Evolutionary conservation across 2,888 invertebrate genomes (phyloP).

Genomic region (Cephus sareptanus): DNA sequence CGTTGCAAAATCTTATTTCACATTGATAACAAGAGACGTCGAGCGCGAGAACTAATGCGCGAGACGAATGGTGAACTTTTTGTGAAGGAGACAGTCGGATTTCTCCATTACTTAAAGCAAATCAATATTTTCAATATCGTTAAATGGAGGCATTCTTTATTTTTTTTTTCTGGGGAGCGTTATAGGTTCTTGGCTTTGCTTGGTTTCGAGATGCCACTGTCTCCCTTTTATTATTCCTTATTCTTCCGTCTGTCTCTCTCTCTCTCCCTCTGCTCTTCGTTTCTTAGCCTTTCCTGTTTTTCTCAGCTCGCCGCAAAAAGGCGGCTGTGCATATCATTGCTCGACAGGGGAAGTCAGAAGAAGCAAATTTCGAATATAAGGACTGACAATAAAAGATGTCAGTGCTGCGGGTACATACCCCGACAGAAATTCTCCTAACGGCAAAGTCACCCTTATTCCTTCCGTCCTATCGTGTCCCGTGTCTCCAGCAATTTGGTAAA

Average conservation of each 20-base stretch:
- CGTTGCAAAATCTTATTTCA: not conserved
- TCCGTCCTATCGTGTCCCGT: not conserved
- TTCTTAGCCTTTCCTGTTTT: constrained; percentile 2
- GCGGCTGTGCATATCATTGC: constrained; percentile 30
- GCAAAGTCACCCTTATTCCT: constrained; percentile 13
- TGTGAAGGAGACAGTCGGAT: not conserved
- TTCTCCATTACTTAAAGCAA: constrained; percentile 46
- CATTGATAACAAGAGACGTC: not conserved
- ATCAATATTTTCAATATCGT: constrained; percentile 57
- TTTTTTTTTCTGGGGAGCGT: constrained; percentile 2
- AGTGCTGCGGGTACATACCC: constrained; percentile 15
- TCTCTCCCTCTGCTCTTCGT: constrained; percentile 15
- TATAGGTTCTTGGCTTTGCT: not conserved
- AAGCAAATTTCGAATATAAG: constrained; percentile 27
- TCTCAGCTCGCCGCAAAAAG: constrained; percentile 8
- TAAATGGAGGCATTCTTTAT: constrained; percentile 42
- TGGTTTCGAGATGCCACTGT: not conserved
- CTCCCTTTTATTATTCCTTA: not conserved
- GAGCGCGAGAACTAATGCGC: not conserved
- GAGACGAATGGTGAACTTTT: not conserved
- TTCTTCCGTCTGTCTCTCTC: not conserved
- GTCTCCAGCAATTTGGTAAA: constrained; percentile 43
- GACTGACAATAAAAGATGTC: constrained; percentile 32
- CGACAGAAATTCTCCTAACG: not conserved
- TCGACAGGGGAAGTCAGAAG: constrained; percentile 26